Evolutionary conservation across 2,797 vertebrate genomes (phyloP), one percentile per base, ranked within the genome.

Genomic region (Spondyliosoma cantharus): DNA sequence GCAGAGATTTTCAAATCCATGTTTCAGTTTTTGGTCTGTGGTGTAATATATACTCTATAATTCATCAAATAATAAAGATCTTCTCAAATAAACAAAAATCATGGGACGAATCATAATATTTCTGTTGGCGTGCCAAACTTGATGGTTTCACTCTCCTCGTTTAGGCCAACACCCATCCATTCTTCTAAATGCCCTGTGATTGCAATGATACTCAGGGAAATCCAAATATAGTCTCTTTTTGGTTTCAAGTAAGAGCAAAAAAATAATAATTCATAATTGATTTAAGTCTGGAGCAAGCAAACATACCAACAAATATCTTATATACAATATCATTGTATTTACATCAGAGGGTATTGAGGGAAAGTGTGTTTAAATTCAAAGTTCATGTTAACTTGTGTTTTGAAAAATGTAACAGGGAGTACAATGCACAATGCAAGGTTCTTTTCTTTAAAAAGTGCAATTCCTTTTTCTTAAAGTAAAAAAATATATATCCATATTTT

Each of bases 401-500:
- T 90, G 87, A 92, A 64, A 94, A 92, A 92, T 87, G 90, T 90
- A 90, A 90, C 84, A 92, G 93, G 93, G 94, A 93, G 84, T 90
- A 93, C 86, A 83, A 95, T 94, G 93, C 91, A 93, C 91, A 93
- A 91, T 86, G 93, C 92, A 93, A 91, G 84, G 89, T 93, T 92
- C 79, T 90, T 84, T 89, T 93, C 89, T 91, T 91, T 93, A 92
- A 94, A 94, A 95, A 95, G 95, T 95, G 95, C 95, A 95, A 94
- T 95, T 94, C 90, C 91, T 94, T 95, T 95, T 93, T 95, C 83
- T 92, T 93, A 91, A 91, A 94, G 94, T 95, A 95, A 94, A 95
- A 96, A 95, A 96, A 96, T 95, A 95, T 94, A 95, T 94, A 93
- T 95, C 87, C 90, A 92, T 94, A 93, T 92, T 93, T 94, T 89